Base-by-base conservation (phyloP, 2,113 vertebrate genomes). In the Ancistrus triradiatus region DNA sequence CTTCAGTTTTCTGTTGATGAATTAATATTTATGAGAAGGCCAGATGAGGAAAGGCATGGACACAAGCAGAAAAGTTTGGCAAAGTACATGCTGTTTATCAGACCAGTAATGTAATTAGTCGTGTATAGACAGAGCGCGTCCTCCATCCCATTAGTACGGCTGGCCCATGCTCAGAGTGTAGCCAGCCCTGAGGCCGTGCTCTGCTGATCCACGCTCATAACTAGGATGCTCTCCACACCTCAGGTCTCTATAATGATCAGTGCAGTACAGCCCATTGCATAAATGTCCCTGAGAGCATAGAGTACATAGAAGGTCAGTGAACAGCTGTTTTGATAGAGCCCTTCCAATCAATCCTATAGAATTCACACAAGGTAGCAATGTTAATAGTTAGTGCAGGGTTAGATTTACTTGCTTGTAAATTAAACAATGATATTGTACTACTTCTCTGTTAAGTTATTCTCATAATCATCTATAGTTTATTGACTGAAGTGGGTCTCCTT, bases 1-100 rank as follows among this genome's bases (percentile, higher is more conserved):
- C 59, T 57, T 50, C 55, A 50, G 52, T 52, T 31, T 8, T 65
- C 50, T 58, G 44, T 74, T 59, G 14, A 52, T 35, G 44, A 43
- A 77, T 75, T 60, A 78, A 75, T 78, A 78, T 74, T 73, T 63
- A 77, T 74, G 63, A 77, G 60, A 52, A 50, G 40, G 18, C 33
- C n/a, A 22, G 21, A 42, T 56, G 17, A 50, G 64, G 43, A 61
- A 73, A 73, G 59, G 43, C 61, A 25, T 44, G 68, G 27, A 37
- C 61, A 63, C 63, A 66, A 73, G 71, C 73, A 74, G 43, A 76
- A 74, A 66, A 76, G 66, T 68, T 70, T 44, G 25, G 58, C 56
- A 65, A 59, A 74, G 56, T 61, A 63, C 59, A 74, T 13, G 47
- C 42, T 74, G 63, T 70, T 76, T 69, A 70, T 74, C 57, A 60